Percentiles rank a stretch among this genome's conserved stretches.
Conservation (phyloP, 2,797 vertebrate genomes). For the Etheostoma nigrum region DNA sequence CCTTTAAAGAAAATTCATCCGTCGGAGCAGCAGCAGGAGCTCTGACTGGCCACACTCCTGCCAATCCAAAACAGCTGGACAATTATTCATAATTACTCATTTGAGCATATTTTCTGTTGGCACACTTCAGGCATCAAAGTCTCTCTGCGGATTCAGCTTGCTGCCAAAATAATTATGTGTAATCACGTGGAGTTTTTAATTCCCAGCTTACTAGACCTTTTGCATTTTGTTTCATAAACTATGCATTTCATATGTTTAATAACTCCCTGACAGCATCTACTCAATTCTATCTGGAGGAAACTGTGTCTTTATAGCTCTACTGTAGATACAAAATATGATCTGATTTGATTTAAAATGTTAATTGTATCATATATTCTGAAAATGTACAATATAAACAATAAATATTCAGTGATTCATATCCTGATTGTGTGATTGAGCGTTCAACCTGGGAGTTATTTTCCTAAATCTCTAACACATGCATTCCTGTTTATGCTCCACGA, state of each 20-base stretch:
- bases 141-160: constrained; percentile 9
- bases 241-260: constrained; percentile 13
- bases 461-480: constrained; percentile 67
- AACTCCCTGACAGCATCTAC: constrained; percentile 39
- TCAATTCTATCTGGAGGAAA: constrained; percentile 42
- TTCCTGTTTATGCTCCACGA: constrained; percentile 68
- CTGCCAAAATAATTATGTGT: constrained; percentile 34
- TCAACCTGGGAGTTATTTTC: constrained; percentile 51
- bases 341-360: constrained; percentile 49
- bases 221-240: background rate
- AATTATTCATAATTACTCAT: background rate
- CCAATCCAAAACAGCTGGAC: background rate
- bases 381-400: constrained; percentile 80
- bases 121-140: constrained; percentile 15
- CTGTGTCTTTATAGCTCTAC: constrained; percentile 52
- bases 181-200: constrained; percentile 25
- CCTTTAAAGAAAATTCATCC: background rate
- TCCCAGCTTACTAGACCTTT: background rate
- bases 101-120: background rate
- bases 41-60: constrained; percentile 2
- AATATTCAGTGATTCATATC: constrained; percentile 72
- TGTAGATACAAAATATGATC: constrained; percentile 71
- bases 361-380: constrained; percentile 66
- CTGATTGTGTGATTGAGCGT: constrained; percentile 43
- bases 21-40: constrained; percentile 11